Base-by-base conservation (phyloP, 2,888 invertebrate species). In the Dugesia japonica region DNA sequence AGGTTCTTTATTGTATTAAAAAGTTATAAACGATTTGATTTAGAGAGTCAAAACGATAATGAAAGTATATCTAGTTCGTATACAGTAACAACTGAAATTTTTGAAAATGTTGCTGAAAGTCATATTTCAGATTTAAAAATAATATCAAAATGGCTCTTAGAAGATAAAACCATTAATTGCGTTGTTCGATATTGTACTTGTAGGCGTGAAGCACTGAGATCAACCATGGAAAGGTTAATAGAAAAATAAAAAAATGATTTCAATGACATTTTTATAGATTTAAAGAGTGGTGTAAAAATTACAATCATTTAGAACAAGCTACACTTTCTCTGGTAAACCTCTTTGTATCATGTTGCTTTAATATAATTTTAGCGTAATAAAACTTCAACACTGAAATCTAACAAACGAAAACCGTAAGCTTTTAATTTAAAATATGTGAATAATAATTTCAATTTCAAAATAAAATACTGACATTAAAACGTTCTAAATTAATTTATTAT, bases 121-220 rank as follows among this genome's bases (percentile, higher is more conserved):
- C 56, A 56, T 56, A 56, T 56, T 23, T 9, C 4, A n/a, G 56
- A 56, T 56, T 56, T 56, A 23, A 56, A 56, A 56, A 56, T 23
- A 20, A 56, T 56, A 56, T 56, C 56, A 7, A 56, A 56, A 56
- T 56, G 56, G 56, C 56, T 56, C 4, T 56, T 56, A n/a, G 56
- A 56, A 56, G 56, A 56, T n/a, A 56, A 56, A 56, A 56, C 56
- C 7, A 56, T 56, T 56, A 56, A 56, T 56, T 56, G 56, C 17
- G 56, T 56, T 7, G 56, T 56, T 4, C 4, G 56, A n/a, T 56
- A 56, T 56, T 56, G 56, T 56, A n/a, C 56, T 1, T 56, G 56
- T 56, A n/a, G 56, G n/a, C n/a, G 56, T 20, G 56, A 56, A 23
- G 23, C 56, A 4, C 23, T 56, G 17, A 4, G 56, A n/a, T 56